Evolutionary conservation across 2,797 vertebrate species (phyloP), one percentile per base, ranked within the genome.

Genomic region (Champsocephalus esox): DNA sequence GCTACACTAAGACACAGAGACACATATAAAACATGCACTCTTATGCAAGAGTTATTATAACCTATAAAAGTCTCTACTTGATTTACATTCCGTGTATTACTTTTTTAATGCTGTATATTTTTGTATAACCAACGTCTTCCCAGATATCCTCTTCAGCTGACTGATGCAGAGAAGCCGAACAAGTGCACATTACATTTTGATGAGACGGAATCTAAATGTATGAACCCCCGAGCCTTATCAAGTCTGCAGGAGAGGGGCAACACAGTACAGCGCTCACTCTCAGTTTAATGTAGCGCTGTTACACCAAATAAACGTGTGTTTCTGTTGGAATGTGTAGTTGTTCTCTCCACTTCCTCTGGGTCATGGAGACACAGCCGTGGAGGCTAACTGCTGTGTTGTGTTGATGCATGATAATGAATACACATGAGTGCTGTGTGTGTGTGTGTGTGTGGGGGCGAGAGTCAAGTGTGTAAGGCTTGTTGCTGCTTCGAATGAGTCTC

Each of bases 371-470:
- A 64, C 79, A 84, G 50, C 28, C 67, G 70, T 0, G 62, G 61
- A 80, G 75, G 77, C 58, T 79, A 82, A 89, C 74, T 84, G 81
- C 75, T 88, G 71, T 77, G 69, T 77, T 83, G 58, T 44, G 52
- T 34, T 87, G 75, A 85, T 86, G 62, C 87, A 86, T 74, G 59
- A 77, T 82, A 79, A 88, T 81, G 65, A 84, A 84, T 79, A 75
- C 74, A 76, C 66, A 70, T 0, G 24, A 66, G 73, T 56, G 16
- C 63, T 65, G 3, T 34, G 61, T 7, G 32, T 48, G 21, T 67
- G 58, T 69, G 13, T 70, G 19, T 19, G 19, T 19, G 45, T 63
- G n/a, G 9, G 65, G 45, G 19, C 45, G 24, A 56, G 63, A 85
- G 79, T 81, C 73, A 67, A 83, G 70, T 65, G 60, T 84, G 87